These are phyloP conservation scores for Orientallactaga sibirica DNA, from an alignment of 2,797 vertebrate genomes.

Conservation along the genomic window DNA sequence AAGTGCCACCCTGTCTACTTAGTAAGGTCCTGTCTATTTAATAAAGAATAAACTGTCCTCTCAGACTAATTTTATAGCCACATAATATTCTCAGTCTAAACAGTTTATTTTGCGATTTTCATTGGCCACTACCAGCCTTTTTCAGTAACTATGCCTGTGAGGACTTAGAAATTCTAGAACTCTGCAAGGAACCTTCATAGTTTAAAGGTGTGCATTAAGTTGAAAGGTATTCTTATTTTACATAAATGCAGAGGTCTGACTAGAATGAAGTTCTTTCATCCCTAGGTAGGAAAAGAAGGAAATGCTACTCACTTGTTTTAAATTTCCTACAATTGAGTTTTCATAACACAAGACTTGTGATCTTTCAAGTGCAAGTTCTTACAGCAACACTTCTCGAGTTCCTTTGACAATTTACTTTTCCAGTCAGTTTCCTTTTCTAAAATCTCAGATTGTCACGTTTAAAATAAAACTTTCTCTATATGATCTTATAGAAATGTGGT, in stretches of 20 bases:
- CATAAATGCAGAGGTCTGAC: neutral
- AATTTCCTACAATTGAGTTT: neutral
- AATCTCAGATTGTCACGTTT: constrained; percentile 18
- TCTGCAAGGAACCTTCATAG: neutral
- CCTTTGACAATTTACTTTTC: neutral
- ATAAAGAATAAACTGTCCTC: neutral
- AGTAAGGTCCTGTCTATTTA: neutral
- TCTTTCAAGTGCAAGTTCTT: neutral
- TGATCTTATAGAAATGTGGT: constrained; percentile 1
- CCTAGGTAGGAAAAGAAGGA: neutral
- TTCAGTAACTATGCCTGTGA: neutral
- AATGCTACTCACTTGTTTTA: neutral
- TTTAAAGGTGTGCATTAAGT: neutral
- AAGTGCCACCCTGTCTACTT: neutral
- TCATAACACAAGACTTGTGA: neutral
- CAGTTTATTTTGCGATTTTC: constrained; percentile 41
- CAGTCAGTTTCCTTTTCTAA: constrained; percentile 20
- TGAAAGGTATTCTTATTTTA: constrained; percentile 15
- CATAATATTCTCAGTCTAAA: neutral
- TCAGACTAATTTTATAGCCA: neutral
- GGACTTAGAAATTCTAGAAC: neutral
- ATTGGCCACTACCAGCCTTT: constrained; percentile 19
- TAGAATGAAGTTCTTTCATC: neutral
- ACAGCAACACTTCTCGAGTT: constrained; percentile 27
- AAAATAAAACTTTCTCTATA: constrained; percentile 18